Conservation (phyloP, 53 echinoderm and acorn worm genomes). For the Paelopatides confundens region DNA sequence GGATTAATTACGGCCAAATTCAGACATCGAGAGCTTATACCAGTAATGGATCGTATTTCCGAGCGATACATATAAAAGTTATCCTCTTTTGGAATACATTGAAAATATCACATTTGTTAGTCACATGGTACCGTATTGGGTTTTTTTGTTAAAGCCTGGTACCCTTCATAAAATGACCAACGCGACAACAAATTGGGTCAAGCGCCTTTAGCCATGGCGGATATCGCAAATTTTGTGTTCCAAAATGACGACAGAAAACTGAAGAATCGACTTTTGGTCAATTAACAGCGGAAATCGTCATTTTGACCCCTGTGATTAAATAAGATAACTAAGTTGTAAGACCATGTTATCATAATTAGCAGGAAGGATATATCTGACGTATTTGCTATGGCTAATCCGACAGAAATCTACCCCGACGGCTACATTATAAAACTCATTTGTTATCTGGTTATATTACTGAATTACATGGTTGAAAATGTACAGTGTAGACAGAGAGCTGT, state of each 20-base stretch:
- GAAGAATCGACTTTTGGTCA: slow-evolving; percentile 31
- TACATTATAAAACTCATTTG: not conserved
- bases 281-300: slow-evolving; percentile 20
- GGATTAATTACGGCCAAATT: too few relatives aligned
- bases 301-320: slow-evolving; percentile 35
- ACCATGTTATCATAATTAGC: not conserved
- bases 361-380: not conserved
- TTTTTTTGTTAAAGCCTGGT: too few relatives aligned
- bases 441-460: too few relatives aligned
- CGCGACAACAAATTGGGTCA: not conserved
- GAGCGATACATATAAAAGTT: too few relatives aligned
- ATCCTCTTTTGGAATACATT: too few relatives aligned
- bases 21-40: too few relatives aligned
- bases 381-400: not conserved
- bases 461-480: too few relatives aligned
- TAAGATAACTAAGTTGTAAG: slow-evolving; percentile 12
- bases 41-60: too few relatives aligned
- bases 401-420: not conserved
- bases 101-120: too few relatives aligned
- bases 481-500: too few relatives aligned
- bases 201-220: slow-evolving; percentile 11
- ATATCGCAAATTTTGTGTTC: slow-evolving; percentile 29
- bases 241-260: slow-evolving; percentile 8
- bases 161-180: not conserved
- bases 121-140: too few relatives aligned